Evolutionary conservation across 2,797 vertebrate genomes (phyloP).

Genomic region (Hozukius guyotensis): DNA sequence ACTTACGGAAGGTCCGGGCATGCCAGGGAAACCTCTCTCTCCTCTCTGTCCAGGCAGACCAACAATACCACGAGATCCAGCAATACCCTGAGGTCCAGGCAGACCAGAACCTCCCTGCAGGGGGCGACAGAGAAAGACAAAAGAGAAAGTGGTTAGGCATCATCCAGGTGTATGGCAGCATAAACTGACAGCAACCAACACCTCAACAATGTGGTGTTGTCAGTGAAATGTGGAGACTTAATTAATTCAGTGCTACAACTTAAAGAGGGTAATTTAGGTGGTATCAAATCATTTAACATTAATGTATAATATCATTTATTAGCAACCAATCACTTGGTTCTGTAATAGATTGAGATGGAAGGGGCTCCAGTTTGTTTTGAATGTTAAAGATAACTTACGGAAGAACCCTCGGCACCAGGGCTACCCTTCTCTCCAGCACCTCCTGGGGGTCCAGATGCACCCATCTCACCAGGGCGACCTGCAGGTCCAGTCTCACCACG

Average conservation of each 20-base stretch:
- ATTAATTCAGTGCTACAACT: not conserved
- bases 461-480: constrained; percentile 92
- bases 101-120: constrained; percentile 88
- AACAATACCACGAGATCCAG: constrained; percentile 93
- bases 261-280: not conserved
- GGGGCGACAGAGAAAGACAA: constrained; percentile 18
- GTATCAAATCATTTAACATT: not conserved
- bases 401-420: constrained; percentile 88
- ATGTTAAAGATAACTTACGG: constrained; percentile 82
- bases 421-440: constrained; percentile 92
- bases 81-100: constrained; percentile 92
- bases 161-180: not conserved
- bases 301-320: not conserved
- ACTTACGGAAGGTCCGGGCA: constrained; percentile 91
- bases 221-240: not conserved
- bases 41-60: constrained; percentile 95
- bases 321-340: not conserved
- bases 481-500: constrained; percentile 95
- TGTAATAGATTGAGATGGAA: not conserved
- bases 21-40: constrained; percentile 94
- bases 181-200: not conserved
- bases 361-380: not conserved
- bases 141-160: constrained; percentile 4
- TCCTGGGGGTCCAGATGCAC: constrained; percentile 89
- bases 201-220: not conserved